These are phyloP conservation scores for Poecile atricapillus DNA, from an alignment of 2,113 vertebrate species.

Conservation along the genomic window DNA sequence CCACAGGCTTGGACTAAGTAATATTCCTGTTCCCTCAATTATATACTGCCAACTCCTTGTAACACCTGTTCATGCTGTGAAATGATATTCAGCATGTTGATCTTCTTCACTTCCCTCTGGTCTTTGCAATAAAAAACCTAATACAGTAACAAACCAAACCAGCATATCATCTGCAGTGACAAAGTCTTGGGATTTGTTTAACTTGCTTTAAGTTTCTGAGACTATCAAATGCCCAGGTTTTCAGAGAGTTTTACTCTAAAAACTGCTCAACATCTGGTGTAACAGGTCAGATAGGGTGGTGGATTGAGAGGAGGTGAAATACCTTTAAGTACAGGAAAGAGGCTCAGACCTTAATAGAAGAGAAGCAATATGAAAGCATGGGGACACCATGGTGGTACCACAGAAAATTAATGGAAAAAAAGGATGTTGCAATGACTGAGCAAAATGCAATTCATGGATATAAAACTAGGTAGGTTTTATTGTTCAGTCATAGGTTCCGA, in stretches of 20 bases:
- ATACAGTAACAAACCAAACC: background rate
- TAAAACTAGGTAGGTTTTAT: background rate
- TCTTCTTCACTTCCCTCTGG: background rate
- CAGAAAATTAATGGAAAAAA: background rate
- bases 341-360: background rate
- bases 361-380: background rate
- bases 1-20: background rate
- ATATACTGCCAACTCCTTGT: background rate
- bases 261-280: background rate
- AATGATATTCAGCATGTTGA: rapidly evolving
- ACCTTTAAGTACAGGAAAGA: background rate
- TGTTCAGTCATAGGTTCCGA: background rate
- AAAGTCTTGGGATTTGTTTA: background rate
- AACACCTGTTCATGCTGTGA: background rate
- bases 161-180: background rate
- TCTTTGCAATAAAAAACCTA: background rate
- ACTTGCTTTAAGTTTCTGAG: background rate
- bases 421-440: background rate
- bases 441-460: background rate
- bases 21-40: background rate
- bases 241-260: background rate
- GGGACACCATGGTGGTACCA: background rate
- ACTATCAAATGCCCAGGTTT: background rate
- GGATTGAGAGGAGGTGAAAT: background rate
- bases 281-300: background rate